Evolutionary conservation across 1,140 invertebrate species (phyloP), one percentile per base, ranked within the genome.

Genomic region (Bombus waltoni): DNA sequence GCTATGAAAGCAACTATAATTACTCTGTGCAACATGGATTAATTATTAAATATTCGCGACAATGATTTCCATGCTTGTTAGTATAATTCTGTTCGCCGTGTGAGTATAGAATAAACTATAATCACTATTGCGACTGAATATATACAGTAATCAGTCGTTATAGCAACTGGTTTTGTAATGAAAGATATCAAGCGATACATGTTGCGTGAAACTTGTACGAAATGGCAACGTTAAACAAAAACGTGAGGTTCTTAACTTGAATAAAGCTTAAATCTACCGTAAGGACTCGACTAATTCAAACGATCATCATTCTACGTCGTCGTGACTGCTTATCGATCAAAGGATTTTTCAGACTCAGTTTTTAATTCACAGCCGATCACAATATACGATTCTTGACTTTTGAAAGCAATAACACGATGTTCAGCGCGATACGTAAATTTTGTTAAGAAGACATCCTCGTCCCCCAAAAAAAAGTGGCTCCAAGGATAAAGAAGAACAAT

Each of bases 201-300:
- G 28, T 57, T 25, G 13, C 1, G 8, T n/a, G 35, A 62, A 62
- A 76, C 3, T 28, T 4, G 40, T 28, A 42, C 0, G 10, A 42
- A 42, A 71, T n/a, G 47, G 42, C 71, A 32, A 44, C 8, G 13
- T 10, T 18, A 62, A 73, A 73, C 71, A 10, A 10, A 73, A 73
- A 73, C 40, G 42, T 44, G 71, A 73, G 71, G n/a, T 73, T 5
- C 35, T 79, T 65, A 42, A 65, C 13, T 65, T 22, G 38, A 44
- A 38, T 2, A 40, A 35, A 53, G 28, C 57, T 76, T n/a, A 53
- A 72, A 18, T 62, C 18, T 72, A 47, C 28, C n/a, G 32, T 13
- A 10, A 80, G 77, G 77, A 85, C 68, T 85, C 57, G 83, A 65
- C 66, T 85, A 85, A 81, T 81, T 85, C 77, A 74, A 85, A 81